A percentile compares a stretch with the other conserved stretches of the same genome.
Evolutionary conservation across 2,113 vertebrate species (phyloP).

Genomic region (Junco hyemalis): DNA sequence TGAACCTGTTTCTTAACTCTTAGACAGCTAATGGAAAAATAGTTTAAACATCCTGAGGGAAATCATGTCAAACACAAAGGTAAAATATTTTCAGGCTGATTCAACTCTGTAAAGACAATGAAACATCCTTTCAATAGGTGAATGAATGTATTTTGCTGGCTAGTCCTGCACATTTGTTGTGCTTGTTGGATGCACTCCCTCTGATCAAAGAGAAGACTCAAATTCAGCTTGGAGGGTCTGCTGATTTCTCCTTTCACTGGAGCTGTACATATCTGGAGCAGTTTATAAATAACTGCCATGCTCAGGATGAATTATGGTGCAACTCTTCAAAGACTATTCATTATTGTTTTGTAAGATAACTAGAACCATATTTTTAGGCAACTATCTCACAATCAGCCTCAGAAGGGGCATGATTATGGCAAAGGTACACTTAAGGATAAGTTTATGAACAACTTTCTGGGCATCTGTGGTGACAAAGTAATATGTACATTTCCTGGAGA

Average conservation of each 20-base stretch:
- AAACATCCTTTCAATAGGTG: conserved; percentile 13
- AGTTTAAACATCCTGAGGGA: conserved; percentile 9
- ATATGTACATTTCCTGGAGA: background rate
- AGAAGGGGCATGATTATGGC: background rate
- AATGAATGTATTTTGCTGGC: background rate
- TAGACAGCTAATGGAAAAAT: conserved; percentile 31
- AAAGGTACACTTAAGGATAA: background rate
- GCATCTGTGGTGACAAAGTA: background rate
- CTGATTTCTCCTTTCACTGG: background rate
- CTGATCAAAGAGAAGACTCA: background rate
- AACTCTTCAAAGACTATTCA: conserved; percentile 18
- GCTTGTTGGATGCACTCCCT: background rate
- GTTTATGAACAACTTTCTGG: background rate
- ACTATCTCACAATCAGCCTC: background rate
- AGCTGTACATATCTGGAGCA: background rate
- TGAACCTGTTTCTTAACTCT: conserved; percentile 1
- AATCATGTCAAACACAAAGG: conserved; percentile 11
- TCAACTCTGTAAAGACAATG: background rate
- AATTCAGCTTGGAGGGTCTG: conserved; percentile 32
- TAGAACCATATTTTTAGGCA: conserved; percentile 9
- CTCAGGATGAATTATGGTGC: background rate
- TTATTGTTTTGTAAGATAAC: background rate
- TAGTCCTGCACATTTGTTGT: background rate
- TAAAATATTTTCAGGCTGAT: conserved; percentile 36
- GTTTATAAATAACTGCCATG: conserved; percentile 48